phyloP scores from a whole-genome alignment of 2,113 vertebrate species.

The Porphyrio hochstetteri region DNA sequence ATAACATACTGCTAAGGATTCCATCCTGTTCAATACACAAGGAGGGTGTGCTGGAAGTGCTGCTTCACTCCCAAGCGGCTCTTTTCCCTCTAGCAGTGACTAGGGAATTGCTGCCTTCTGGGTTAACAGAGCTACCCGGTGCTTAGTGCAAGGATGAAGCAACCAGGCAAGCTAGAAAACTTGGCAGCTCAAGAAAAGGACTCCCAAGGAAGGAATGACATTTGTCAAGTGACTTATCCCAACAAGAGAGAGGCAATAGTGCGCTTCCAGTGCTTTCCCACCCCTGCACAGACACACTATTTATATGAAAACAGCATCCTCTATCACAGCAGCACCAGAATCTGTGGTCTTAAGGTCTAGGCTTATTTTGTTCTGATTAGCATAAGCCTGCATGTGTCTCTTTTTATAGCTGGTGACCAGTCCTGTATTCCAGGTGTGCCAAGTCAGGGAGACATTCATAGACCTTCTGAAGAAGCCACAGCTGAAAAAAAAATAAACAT shows the following conservation, averaged over 20 bases:
- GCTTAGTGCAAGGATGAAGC: neutral
- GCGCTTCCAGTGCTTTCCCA: neutral
- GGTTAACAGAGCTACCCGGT: neutral
- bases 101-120: neutral
- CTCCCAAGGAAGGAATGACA: neutral
- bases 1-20: neutral
- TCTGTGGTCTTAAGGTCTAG: neutral
- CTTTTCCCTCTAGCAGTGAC: neutral
- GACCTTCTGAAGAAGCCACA: neutral
- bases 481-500: neutral
- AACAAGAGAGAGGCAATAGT: neutral
- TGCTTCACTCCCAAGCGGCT: neutral
- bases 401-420: neutral
- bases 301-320: neutral
- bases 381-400: neutral
- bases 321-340: neutral
- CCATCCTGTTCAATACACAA: neutral
- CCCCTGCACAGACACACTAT: neutral
- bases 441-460: neutral
- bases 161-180: neutral
- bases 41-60: accelerated
- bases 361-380: neutral
- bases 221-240: neutral
- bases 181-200: neutral
- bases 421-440: neutral